Conservation (phyloP, 2,797 vertebrate species). For the Novumbra hubbsi region DNA sequence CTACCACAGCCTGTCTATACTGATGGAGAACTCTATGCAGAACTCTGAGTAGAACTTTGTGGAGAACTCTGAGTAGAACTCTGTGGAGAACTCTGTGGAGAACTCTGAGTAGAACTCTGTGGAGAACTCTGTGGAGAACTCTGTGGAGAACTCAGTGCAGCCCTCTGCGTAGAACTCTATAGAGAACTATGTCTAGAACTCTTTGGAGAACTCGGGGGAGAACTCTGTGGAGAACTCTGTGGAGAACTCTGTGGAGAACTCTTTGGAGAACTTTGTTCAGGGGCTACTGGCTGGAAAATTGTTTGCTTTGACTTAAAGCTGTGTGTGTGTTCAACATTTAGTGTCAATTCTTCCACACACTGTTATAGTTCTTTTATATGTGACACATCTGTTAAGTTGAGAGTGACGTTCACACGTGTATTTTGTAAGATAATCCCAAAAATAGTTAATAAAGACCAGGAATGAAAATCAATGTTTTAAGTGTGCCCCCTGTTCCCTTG, state of each 20-base stretch:
- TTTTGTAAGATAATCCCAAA: constrained; percentile 24
- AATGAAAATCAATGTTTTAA: constrained; percentile 55
- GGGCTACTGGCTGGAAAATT: neutral
- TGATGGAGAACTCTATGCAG: neutral
- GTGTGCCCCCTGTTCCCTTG: constrained; percentile 4
- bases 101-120: neutral
- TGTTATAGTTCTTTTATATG: too few species aligned
- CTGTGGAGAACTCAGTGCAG: too few species aligned
- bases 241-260: too few species aligned
- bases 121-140: neutral
- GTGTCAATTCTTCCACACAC: too few species aligned
- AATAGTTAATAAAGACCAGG: constrained; percentile 33
- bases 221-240: neutral
- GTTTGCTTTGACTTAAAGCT: neutral
- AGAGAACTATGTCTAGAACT: too few species aligned
- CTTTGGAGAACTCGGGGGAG: neutral
- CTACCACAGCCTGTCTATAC: neutral
- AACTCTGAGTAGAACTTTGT: neutral
- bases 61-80: neutral
- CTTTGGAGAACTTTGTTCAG: too few species aligned
- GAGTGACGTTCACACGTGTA: neutral
- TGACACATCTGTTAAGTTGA: too few species aligned
- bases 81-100: neutral
- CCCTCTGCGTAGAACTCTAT: neutral
- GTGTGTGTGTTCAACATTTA: too few species aligned